Evolutionary conservation across 2,888 invertebrate genomes (phyloP).

Genomic region (Drosophila meridiana): DNA sequence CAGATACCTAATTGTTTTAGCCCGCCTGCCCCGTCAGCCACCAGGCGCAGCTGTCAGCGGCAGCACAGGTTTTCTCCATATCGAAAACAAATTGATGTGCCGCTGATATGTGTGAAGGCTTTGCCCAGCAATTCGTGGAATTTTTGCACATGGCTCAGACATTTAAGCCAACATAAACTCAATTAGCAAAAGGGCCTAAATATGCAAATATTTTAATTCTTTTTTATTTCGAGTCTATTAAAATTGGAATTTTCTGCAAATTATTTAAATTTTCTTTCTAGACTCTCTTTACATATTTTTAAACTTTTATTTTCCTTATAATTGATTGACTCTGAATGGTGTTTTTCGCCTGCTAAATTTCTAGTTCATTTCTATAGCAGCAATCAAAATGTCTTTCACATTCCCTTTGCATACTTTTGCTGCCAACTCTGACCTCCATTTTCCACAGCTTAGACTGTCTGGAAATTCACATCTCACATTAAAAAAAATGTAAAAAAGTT

Average conservation of each 20-base stretch:
- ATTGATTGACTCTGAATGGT: background rate
- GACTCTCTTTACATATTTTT: too few relatives aligned
- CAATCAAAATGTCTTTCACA: background rate
- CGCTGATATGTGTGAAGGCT: background rate
- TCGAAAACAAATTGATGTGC: constrained; percentile 12
- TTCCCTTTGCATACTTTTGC: constrained; percentile 2
- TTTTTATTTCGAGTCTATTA: background rate
- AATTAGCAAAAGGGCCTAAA: background rate
- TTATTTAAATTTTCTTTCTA: too few relatives aligned
- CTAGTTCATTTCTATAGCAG: background rate
- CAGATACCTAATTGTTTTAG: constrained; percentile 32
- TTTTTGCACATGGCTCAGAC: constrained; percentile 1
- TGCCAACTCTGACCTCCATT: background rate
- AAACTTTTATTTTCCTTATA: too few relatives aligned
- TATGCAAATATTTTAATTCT: background rate
- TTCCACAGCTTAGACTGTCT: background rate
- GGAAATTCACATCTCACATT: background rate
- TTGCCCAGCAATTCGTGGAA: constrained; percentile 1
- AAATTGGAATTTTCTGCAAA: background rate
- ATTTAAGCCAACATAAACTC: background rate
- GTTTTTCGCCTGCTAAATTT: background rate
- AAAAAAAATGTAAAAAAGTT: background rate
- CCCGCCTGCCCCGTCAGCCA: background rate
- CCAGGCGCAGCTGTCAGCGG: constrained; percentile 9
- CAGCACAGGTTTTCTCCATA: constrained; percentile 3